Evolutionary conservation across 2,797 vertebrate genomes (phyloP), one percentile per base, ranked within the genome.

Genomic region (Oreonectes daqikongensis): DNA sequence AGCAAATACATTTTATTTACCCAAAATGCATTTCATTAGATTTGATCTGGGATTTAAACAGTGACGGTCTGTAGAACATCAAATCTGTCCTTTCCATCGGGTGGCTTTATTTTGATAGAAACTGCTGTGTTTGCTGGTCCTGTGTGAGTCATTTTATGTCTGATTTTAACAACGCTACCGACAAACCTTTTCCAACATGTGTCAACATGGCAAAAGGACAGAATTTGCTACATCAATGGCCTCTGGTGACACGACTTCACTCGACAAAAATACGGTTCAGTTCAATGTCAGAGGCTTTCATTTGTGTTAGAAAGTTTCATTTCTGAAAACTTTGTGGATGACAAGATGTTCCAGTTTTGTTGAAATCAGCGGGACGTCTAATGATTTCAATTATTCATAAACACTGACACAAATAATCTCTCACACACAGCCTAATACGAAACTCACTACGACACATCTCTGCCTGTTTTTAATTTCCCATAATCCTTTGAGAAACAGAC

Each of bases 401-500:
- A 38, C 59, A 52, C 60, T 20, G 18, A 60, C 53, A 28, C 52
- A 42, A 32, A 32, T n/a, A n/a, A n/a, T 12, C 69, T 24, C 53
- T 1, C 50, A 57, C 28, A 35, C 69, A 44, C 69, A 24, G 15
- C 22, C 32, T 9, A 35, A 52, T 52, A 22, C 44, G 30, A 40
- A 72, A 38, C 35, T 14, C 11, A 40, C 8, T 15, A 1, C 1
- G 20, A 57, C 9, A 22, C 38, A n/a, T 46, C 52, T 44, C 2
- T 50, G 35, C 72, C 38, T 69, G 69, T 15, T 55, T 72, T 69
- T 82, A 53, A 77, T 42, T 77, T 72, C 53, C 63, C 57, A 26
- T 63, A 63, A 69, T 80, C 52, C 52, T 60, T 7, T 10, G 9
- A 35, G 35, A 35, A 66, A 57, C n/a, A 30, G 44, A 52, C 20